Conservation (phyloP, 2,797 vertebrate species). For the Anguilla obscura region DNA sequence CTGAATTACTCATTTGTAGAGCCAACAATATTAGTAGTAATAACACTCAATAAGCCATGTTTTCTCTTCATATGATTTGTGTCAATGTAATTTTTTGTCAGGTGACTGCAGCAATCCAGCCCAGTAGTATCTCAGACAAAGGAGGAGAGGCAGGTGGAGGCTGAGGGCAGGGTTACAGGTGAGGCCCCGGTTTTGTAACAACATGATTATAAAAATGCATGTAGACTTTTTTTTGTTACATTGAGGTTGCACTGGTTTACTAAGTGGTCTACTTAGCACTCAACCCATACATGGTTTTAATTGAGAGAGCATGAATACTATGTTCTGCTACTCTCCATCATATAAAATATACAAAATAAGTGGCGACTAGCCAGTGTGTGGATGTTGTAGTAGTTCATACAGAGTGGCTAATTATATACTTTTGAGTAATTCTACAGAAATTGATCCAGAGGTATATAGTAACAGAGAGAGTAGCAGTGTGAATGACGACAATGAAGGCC, state of each 20-base stretch:
- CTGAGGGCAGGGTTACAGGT: background rate
- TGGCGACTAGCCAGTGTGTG: background rate
- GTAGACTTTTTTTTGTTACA: background rate
- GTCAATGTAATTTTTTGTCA: constrained; percentile 7
- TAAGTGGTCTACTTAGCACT: constrained; percentile 5
- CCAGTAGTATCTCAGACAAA: background rate
- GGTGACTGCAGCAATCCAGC: constrained; percentile 21
- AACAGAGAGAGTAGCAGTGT: constrained; percentile 31
- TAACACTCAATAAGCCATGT: background rate
- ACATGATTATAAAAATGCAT: background rate
- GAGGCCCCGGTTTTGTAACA: constrained; percentile 12
- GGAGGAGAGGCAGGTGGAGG: background rate
- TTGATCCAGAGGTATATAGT: constrained; percentile 31
- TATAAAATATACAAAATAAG: background rate
- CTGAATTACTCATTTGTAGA: no score
- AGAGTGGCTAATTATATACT: constrained; percentile 34
- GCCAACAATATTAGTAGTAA: background rate
- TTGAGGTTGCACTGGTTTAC: background rate
- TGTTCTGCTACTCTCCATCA: background rate
- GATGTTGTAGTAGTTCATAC: background rate
- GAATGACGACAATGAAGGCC: constrained; percentile 35
- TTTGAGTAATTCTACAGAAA: background rate
- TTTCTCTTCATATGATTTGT: background rate
- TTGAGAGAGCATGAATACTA: constrained; percentile 1
- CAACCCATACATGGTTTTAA: background rate